phyloP scores from a whole-genome alignment of 2,113 vertebrate species.

The Paraplagusia blochii region DNA sequence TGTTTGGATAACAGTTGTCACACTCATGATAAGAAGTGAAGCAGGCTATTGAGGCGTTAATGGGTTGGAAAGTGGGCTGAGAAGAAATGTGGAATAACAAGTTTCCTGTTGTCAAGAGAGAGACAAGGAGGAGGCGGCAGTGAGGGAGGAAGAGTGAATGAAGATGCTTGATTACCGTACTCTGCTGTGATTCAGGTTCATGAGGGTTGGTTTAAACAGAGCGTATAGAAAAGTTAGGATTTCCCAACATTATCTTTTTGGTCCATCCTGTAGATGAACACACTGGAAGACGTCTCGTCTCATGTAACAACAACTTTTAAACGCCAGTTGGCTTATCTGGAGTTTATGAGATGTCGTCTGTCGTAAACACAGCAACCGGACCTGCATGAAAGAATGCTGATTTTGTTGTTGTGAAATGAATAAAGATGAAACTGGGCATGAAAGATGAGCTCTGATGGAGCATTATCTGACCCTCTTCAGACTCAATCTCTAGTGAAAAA shows the following conservation, averaged over 20 bases:
- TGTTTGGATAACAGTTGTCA: neutral
- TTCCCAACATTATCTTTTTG: conserved; percentile 5
- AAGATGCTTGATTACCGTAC: conserved; percentile 42
- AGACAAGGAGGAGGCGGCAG: neutral
- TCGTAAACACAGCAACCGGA: conserved; percentile 9
- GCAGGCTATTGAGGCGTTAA: neutral
- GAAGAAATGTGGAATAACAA: conserved; percentile 4
- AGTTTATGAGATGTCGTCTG: conserved; percentile 34
- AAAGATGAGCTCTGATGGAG: neutral
- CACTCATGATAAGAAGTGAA: neutral
- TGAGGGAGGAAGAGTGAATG: conserved; percentile 1
- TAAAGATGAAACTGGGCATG: neutral
- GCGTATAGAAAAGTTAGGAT: conserved; percentile 27
- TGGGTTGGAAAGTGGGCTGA: neutral
- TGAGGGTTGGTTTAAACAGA: conserved; percentile 43
- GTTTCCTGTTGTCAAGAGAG: conserved; percentile 3
- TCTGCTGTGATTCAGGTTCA: conserved; percentile 20
- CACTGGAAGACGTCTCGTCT: neutral
- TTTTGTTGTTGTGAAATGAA: neutral
- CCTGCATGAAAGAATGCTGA: neutral
- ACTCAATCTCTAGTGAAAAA: neutral
- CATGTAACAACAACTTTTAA: conserved; percentile 7
- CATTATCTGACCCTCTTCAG: conserved; percentile 4
- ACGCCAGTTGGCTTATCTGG: conserved; percentile 15
- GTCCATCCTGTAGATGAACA: conserved; percentile 10